phyloP scores from a whole-genome alignment of 2,113 vertebrate species.

The Chlamydotis undulata region DNA sequence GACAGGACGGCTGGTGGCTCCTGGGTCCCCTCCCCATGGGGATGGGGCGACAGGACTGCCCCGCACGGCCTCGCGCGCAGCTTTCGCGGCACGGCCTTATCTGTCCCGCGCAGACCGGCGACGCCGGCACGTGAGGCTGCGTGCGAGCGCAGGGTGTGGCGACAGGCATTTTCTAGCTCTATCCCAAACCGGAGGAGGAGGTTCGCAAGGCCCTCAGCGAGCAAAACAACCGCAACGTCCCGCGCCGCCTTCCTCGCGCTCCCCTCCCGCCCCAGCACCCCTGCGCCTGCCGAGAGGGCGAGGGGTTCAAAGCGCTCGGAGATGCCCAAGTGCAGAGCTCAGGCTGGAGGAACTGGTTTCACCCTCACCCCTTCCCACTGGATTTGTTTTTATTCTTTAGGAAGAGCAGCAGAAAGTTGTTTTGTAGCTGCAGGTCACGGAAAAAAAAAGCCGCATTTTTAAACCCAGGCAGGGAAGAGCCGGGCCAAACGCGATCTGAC shows the following conservation, averaged over 20 bases:
- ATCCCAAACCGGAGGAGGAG: background rate
- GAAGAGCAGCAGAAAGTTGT: constrained; percentile 34
- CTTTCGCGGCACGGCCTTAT: constrained; percentile 4
- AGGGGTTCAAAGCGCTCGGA: background rate
- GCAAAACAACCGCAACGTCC: background rate
- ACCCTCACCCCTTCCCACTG: background rate
- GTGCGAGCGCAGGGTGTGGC: background rate
- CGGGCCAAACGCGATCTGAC: constrained; percentile 44
- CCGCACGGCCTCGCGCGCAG: background rate
- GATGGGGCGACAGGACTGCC: background rate
- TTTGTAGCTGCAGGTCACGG: constrained; percentile 48
- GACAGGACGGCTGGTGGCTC: accelerated
- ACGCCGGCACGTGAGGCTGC: background rate
- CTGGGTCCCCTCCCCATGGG: accelerated
- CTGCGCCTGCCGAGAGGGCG: background rate
- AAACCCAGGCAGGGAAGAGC: background rate
- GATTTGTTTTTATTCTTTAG: background rate
- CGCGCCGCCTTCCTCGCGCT: background rate
- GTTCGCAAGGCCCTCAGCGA: background rate
- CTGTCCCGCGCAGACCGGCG: background rate
- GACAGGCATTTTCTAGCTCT: background rate
- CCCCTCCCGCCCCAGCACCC: background rate
- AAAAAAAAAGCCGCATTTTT: constrained; percentile 41
- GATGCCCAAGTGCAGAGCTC: background rate
- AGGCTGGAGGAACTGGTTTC: constrained; percentile 23